These are phyloP conservation scores for Paraplagusia blochii DNA, from an alignment of 2,113 vertebrate species.

Conservation along the genomic window DNA sequence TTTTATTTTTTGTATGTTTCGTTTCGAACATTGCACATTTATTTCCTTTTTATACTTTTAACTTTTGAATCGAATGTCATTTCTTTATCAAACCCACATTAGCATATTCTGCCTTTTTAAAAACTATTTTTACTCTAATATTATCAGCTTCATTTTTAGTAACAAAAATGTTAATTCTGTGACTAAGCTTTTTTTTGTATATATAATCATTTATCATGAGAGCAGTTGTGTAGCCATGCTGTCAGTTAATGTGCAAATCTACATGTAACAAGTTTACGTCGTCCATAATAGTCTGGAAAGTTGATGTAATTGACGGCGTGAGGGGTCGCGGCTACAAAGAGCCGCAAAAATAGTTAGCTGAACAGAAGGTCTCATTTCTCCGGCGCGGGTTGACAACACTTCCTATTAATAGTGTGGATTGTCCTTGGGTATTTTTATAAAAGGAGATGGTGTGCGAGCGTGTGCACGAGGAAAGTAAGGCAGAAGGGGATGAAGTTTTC, in stretches of 20 bases:
- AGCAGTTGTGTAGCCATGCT: not conserved
- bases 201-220: not conserved
- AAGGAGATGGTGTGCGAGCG: slow-evolving; percentile 50
- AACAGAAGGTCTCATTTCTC: slow-evolving; percentile 69
- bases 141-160: too few relatives aligned
- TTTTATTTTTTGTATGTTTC: too few relatives aligned
- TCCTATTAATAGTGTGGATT: slow-evolving; percentile 72
- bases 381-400: slow-evolving; percentile 68
- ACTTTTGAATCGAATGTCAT: too few relatives aligned
- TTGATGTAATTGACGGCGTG: slow-evolving; percentile 41
- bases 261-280: slow-evolving; percentile 5
- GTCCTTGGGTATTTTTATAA: slow-evolving; percentile 72
- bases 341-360: slow-evolving; percentile 65
- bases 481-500: slow-evolving; percentile 58
- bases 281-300: slow-evolving; percentile 27
- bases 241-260: not conserved
- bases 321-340: slow-evolving; percentile 51
- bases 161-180: too few relatives aligned
- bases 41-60: too few relatives aligned
- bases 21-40: too few relatives aligned
- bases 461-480: slow-evolving; percentile 40
- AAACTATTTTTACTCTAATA: too few relatives aligned
- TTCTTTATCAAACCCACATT: too few relatives aligned
- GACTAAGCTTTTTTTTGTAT: too few relatives aligned
- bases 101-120: too few relatives aligned